Percentiles rank a stretch among this genome's conserved stretches.
Evolutionary conservation across 1,140 invertebrate genomes (phyloP).

Genomic region (Tenebrio molitor): DNA sequence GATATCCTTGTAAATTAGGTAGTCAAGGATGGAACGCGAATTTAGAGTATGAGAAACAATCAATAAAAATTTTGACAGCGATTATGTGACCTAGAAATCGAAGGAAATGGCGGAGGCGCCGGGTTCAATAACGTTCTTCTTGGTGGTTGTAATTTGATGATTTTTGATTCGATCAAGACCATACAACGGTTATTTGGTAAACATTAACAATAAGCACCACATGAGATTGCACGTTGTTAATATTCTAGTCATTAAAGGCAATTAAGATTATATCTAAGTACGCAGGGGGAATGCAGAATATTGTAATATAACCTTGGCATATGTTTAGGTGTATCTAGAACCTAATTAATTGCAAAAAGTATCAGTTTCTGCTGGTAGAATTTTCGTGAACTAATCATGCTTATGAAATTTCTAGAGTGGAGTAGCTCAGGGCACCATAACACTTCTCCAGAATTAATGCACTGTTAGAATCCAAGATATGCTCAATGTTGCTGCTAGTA

Average conservation of each 20-base stretch:
- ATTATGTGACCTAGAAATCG: too few species aligned
- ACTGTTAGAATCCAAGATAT: slow-evolving; percentile 8
- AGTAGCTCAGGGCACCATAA: not conserved
- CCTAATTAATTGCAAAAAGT: not conserved
- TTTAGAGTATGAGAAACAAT: too few species aligned
- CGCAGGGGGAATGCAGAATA: not conserved
- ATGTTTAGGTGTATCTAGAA: not conserved
- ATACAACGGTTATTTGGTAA: slow-evolving; percentile 1
- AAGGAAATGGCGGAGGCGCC: too few species aligned
- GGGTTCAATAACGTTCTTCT: too few species aligned
- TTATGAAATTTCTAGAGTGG: not conserved
- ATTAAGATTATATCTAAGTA: slow-evolving; percentile 21
- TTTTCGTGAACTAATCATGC: not conserved
- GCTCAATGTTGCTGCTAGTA: slow-evolving; percentile 2
- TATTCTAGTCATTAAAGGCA: slow-evolving; percentile 32
- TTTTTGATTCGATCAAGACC: too few species aligned
- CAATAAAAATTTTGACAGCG: too few species aligned
- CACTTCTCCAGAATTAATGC: slow-evolving; percentile 11
- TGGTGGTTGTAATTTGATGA: too few species aligned
- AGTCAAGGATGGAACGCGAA: too few species aligned
- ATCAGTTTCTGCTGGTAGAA: not conserved
- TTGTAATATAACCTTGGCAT: slow-evolving; percentile 15
- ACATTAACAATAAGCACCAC: slow-evolving; percentile 3
- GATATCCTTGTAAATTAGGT: not conserved
- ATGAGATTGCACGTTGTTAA: slow-evolving; percentile 11